A percentile compares a stretch with the other conserved stretches of the same genome.
These are phyloP conservation scores for Antechinus flavipes DNA, from an alignment of 2,113 vertebrate species.

Conservation along the genomic window DNA sequence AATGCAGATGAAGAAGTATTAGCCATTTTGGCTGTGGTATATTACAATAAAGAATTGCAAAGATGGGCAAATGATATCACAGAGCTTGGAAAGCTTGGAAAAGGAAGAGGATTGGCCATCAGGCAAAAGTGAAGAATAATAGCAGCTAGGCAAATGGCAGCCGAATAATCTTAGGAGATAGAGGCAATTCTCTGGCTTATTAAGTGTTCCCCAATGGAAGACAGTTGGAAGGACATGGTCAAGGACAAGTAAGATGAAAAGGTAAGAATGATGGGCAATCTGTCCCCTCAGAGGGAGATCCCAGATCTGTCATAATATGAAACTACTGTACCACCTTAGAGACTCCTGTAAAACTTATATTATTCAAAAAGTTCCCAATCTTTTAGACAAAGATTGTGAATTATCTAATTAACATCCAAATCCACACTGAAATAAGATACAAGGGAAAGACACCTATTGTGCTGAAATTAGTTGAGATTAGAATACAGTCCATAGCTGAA, in stretches of 20 bases:
- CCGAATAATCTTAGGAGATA: neutral
- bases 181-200: neutral
- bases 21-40: neutral
- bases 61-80: neutral
- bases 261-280: neutral
- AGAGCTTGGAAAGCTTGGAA: neutral
- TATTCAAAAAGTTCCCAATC: neutral
- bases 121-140: neutral
- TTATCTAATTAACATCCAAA: neutral
- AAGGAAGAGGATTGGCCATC: neutral
- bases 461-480: neutral
- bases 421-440: neutral
- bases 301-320: neutral
- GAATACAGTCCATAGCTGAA: neutral
- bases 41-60: neutral
- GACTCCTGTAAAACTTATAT: neutral
- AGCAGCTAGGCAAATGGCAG: neutral
- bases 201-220: neutral
- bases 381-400: neutral
- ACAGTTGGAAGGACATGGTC: neutral
- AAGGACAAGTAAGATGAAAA: neutral
- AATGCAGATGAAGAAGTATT: neutral
- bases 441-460: neutral
- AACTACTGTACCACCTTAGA: neutral
- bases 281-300: neutral